These are phyloP conservation scores for Phyto melanocephala DNA, from an alignment of 2,888 invertebrate species.

Conservation along the genomic window DNA sequence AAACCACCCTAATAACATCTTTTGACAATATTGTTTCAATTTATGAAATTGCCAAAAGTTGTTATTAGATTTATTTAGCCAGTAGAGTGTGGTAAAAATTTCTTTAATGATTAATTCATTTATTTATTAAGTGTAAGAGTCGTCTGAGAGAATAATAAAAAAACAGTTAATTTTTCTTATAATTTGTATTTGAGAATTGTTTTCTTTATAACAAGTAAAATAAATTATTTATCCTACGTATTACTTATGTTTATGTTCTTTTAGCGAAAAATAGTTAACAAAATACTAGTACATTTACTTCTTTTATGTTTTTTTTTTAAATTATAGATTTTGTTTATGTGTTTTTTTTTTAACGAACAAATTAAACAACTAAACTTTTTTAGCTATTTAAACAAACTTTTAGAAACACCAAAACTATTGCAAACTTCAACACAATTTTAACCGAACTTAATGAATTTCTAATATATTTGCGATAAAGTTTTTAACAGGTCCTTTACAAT, in stretches of 20 bases:
- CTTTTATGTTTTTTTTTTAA: not conserved
- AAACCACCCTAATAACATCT: too few species aligned
- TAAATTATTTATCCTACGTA: constrained; percentile 10
- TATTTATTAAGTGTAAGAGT: constrained; percentile 6
- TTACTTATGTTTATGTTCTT: constrained; percentile 23
- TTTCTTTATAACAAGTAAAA: constrained; percentile 1
- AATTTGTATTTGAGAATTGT: constrained; percentile 32
- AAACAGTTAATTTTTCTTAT: not conserved
- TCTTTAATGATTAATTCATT: not conserved
- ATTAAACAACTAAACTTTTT: not conserved
- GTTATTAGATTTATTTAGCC: too few species aligned
- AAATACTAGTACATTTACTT: constrained; percentile 5
- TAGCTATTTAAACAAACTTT: not conserved
- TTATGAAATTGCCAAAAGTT: too few species aligned
- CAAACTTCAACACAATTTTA: not conserved
- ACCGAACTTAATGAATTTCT: too few species aligned
- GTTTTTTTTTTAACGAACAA: constrained; percentile 11
- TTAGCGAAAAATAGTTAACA: constrained; percentile 41
- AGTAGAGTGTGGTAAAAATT: too few species aligned
- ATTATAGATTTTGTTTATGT: constrained; percentile 40
- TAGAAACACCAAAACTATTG: not conserved
- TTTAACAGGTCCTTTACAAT: not conserved
- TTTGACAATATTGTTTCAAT: too few species aligned
- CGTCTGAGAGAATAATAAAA: not conserved
- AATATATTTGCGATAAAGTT: too few species aligned